Base-by-base conservation (phyloP, 1,140 invertebrate genomes). In the Drosophila tristis region DNA sequence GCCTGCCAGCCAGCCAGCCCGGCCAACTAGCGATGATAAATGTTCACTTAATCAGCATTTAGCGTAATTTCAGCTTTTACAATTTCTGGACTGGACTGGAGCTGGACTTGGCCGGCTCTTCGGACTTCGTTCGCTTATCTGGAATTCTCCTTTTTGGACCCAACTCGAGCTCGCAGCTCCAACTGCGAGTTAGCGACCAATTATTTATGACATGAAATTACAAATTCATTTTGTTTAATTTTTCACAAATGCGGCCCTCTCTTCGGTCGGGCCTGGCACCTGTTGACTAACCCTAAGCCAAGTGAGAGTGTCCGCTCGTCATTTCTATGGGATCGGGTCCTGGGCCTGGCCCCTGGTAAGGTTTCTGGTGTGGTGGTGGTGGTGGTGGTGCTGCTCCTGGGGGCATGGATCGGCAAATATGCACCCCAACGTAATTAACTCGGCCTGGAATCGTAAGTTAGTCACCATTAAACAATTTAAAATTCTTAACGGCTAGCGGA, bases 151-250 rank as follows among this genome's bases (percentile, higher is more conserved):
- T 43, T 65, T 65, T 76, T 77, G 77, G 64, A 60, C 45, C 50
- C 39, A 26, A 48, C 48, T 49, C 43, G 58, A 61, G 58, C 75
- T 61, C 39, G 20, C 25, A 47, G 55, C 50, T 64, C 53, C 71
- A 84, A 71, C 75, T 43, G 74, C 63, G 58, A 84, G 82, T 91
- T 87, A 91, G 90, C 68, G 90, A 58, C 79, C 90, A 91, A 91
- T 91, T 91, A 91, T 91, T 91, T 91, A 91, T 91, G 90, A 91
- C 90, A 91, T 90, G 79, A 91, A 91, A 91, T 91, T 91, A 91
- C 90, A 90, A 91, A 91, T 90, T 90, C 90, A 91, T 91, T 91
- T 91, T 90, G 90, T 82, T 91, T 80, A 90, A 91, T 91, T 91
- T 91, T 91, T 91, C 90, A 91, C 73, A 84, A 89, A 89, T 60